phyloP scores from a whole-genome alignment of 35 echinoderm and acorn worm species.

The Apostichopus japonicus region DNA sequence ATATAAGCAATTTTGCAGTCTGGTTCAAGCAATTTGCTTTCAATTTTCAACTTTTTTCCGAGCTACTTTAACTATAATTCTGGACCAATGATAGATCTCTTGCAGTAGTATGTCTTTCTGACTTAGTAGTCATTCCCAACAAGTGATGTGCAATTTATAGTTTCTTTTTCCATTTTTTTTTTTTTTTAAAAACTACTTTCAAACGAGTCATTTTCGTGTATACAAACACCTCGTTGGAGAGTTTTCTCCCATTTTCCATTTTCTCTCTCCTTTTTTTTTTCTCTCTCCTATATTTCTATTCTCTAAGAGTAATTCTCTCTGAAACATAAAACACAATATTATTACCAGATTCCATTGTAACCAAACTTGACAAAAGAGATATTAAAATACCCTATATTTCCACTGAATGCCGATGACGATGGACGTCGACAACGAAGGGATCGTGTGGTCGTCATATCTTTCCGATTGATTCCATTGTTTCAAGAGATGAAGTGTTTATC shows the following conservation, averaged over 20 bases:
- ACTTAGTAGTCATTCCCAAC: constrained; percentile 22
- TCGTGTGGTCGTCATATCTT: neutral
- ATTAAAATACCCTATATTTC: too few species aligned
- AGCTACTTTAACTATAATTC: neutral
- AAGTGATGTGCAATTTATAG: constrained; percentile 22
- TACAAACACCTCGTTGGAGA: neutral
- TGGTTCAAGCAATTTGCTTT: too few species aligned
- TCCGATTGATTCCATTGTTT: neutral
- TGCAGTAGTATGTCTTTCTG: constrained; percentile 31
- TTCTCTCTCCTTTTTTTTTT: neutral
- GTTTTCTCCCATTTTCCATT: neutral
- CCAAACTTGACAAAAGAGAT: too few species aligned
- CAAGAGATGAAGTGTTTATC: neutral
- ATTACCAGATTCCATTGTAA: too few species aligned
- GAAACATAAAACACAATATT: too few species aligned
- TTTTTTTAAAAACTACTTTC: neutral
- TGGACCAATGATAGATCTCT: neutral
- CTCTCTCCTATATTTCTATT: too few species aligned
- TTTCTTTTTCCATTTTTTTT: neutral
- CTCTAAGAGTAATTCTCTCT: too few species aligned
- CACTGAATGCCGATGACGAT: too few species aligned
- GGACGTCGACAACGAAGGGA: too few species aligned
- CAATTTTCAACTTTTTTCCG: too few species aligned
- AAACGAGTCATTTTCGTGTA: neutral
- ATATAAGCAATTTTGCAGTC: too few species aligned